Base-by-base conservation (phyloP, 1,140 invertebrate genomes). In the Lepeophtheirus salmonis region DNA sequence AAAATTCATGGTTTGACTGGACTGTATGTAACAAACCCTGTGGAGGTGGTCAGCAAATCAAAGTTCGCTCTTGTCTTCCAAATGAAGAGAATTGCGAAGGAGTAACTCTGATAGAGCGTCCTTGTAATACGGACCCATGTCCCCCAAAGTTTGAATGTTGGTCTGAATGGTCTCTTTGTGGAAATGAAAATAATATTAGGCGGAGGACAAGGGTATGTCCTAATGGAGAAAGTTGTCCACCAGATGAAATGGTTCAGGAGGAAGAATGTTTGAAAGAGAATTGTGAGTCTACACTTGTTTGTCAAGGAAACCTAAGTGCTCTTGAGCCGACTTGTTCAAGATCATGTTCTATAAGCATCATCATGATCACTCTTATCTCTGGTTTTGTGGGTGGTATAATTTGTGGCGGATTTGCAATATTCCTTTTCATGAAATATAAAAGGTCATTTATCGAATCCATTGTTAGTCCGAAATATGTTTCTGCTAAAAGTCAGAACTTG, bases 401-500 rank as follows among this genome's bases (percentile, higher is more conserved):
- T n/a, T 41, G 30, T n/a, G 30, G 30, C 6, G 30, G 30, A 41
- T n/a, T 41, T 41, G 30, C 30, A 10, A 41, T 41, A 41, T 41
- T 41, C 30, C 30, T 41, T n/a, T 41, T 41, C 30, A 41, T 41
- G 30, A 41, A 41, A n/a, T 41, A 41, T n/a, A 41, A 41, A n/a
- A 6, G 30, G 6, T 41, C 30, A 6, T 41, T 41, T n/a, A 41
- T 41, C 30, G 30, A 41, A n/a, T 16, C 48, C 21, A 50, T 52
- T 22, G 50, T 18, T 17, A 22, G 17, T 13, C 59, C 59, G n/a
- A 48, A 61, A 16, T 61, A 61, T 26, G 49, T 61, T 20, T 22
- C 17, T 18, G 59, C 59, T 16, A 61, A 61, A 41, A 55, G 41
- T 26, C 59, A 61, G 26, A 61, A 61, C 54, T 50, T 61, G 6